Evolutionary conservation across 1,140 invertebrate genomes (phyloP), one percentile per base, ranked within the genome.

Genomic region (Bombus terrestris): DNA sequence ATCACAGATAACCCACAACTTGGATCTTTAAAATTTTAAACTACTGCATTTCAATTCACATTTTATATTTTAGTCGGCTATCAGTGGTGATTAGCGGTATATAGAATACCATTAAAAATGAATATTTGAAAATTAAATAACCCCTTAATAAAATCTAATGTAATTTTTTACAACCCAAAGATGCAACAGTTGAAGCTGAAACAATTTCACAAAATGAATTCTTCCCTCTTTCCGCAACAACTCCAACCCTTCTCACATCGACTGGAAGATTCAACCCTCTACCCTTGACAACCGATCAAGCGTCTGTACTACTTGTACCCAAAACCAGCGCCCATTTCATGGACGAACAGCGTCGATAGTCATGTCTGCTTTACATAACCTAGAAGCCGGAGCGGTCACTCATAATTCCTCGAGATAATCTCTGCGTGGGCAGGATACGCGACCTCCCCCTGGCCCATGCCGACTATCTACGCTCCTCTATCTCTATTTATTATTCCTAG

Each of bases 371-470:
- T 92, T 92, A 91, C 91, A 93, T 94, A 93, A 93, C 84, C 88
- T 93, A 89, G 92, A 93, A 93, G 91, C 93, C 77, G 43, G 86
- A 91, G 86, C 85, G 89, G 92, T 93, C 91, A 89, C 87, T 93
- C 92, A 92, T 94, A 94, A 94, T 92, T 94, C 86, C 92, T 91
- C 89, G 90, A 94, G 93, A 94, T 94, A 93, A 94, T 94, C 93
- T 93, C 83, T 74, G 92, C 90, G 92, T 93, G 92, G 92, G 90
- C 92, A 92, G 87, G 88, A 91, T 88, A 90, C 87, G 87, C 80
- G 75, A 87, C 77, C 83, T 74, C 86, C 87, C 79, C 71, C 9
- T 35, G 28, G 89, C 69, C 68, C 88, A 66, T 86, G 66, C 76
- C 81, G 5, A 66, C 66, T 93, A 92, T 93, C 92, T 90, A 37